A percentile compares a stretch with the other conserved stretches of the same genome.
Evolutionary conservation across 37 sponge, comb jelly and placozoan genomes (phyloP).

Genomic region (Hormiphora californensis): DNA sequence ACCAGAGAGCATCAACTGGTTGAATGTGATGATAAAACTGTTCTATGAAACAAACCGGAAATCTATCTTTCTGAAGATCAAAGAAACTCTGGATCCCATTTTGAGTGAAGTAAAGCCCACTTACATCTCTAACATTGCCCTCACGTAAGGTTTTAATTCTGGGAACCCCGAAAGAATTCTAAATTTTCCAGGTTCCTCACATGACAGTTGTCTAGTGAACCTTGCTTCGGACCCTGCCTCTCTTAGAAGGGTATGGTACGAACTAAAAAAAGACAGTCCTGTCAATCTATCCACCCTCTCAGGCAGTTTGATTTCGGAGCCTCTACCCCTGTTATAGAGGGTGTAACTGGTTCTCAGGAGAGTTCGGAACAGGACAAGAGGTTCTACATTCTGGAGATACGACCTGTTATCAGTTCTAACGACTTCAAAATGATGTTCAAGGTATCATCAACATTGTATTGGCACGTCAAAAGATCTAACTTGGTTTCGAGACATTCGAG

Average conservation of each 20-base stretch:
- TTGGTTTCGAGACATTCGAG: too few species aligned
- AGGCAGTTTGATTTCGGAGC: conserved; percentile 53
- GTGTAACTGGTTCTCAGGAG: conserved; percentile 27
- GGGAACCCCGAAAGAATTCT: too few species aligned
- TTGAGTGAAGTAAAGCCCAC: conserved; percentile 9
- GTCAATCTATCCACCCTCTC: not conserved
- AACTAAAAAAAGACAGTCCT: too few species aligned
- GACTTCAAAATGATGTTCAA: conserved; percentile 55
- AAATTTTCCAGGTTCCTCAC: too few species aligned
- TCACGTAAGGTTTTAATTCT: conserved; percentile 22
- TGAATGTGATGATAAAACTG: conserved; percentile 45
- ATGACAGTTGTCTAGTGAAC: too few species aligned
- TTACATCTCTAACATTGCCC: conserved; percentile 34
- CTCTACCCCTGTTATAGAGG: conserved; percentile 49
- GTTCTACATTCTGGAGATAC: conserved; percentile 49
- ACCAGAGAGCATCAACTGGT: conserved; percentile 53
- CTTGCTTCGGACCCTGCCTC: too few species aligned
- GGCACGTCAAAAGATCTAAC: too few species aligned
- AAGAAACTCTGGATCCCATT: conserved; percentile 14
- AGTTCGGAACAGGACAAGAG: not conserved
- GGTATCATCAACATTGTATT: too few species aligned
- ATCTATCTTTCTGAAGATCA: not conserved
- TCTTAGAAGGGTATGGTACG: too few species aligned
- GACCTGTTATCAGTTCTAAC: conserved; percentile 50
- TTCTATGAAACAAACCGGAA: conserved; percentile 39